Conservation (phyloP, 64 coral and sea anemone genomes). For the Acropora tenuis region DNA sequence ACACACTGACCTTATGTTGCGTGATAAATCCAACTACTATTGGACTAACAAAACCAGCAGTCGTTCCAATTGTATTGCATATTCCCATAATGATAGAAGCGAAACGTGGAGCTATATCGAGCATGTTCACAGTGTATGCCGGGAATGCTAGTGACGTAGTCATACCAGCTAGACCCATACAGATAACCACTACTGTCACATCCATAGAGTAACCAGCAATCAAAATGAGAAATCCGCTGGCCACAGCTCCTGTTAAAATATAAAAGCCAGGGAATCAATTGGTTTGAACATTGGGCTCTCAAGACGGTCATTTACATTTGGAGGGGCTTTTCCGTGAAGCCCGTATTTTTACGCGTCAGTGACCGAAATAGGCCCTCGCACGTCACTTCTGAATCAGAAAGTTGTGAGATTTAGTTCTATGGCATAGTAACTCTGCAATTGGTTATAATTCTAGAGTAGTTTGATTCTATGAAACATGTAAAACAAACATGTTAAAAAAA, state of each 20-base stretch:
- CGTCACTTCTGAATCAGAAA: too few relatives aligned
- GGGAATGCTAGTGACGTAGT: slow-evolving; percentile 84
- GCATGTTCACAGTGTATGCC: slow-evolving; percentile 94
- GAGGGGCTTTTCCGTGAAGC: too few relatives aligned
- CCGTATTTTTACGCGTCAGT: too few relatives aligned
- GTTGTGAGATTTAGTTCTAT: too few relatives aligned
- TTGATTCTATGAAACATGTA: too few relatives aligned
- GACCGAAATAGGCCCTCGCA: too few relatives aligned
- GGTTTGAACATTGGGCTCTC: too few relatives aligned
- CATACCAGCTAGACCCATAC: slow-evolving; percentile 78
- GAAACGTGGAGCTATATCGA: slow-evolving; percentile 86
- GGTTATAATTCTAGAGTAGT: too few relatives aligned
- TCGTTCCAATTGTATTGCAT: slow-evolving; percentile 82
- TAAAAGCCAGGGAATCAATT: too few relatives aligned
- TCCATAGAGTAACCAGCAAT: slow-evolving; percentile 75
- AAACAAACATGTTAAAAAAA: too few relatives aligned
- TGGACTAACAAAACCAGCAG: slow-evolving; percentile 86
- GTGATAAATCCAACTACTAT: slow-evolving; percentile 89
- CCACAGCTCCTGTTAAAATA: slow-evolving; percentile 50
- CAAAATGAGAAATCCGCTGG: slow-evolving; percentile 59
- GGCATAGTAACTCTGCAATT: too few relatives aligned
- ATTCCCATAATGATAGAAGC: slow-evolving; percentile 84
- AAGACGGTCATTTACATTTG: too few relatives aligned
- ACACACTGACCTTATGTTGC: slow-evolving; percentile 65
- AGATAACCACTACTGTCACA: slow-evolving; percentile 71